A percentile compares a stretch with the other conserved stretches of the same genome.
These are phyloP conservation scores for Potorous gilbertii DNA, from an alignment of 2,797 vertebrate species.

Conservation along the genomic window DNA sequence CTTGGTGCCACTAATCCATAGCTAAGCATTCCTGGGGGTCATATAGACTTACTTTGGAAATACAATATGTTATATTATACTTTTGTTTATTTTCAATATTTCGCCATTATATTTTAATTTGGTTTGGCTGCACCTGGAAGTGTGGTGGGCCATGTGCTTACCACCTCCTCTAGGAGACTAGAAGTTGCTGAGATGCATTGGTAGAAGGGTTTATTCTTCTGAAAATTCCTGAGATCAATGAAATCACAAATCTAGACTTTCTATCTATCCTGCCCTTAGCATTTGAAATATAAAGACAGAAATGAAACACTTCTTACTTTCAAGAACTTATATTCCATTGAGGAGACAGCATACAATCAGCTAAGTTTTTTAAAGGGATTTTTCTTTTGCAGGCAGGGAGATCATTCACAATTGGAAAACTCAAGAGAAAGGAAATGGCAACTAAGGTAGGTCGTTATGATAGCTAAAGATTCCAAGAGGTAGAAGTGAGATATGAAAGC, in stretches of 20 bases:
- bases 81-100: not conserved
- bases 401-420: not conserved
- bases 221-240: not conserved
- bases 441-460: not conserved
- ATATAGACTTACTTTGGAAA: not conserved
- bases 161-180: not conserved
- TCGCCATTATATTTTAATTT: not conserved
- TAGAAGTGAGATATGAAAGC: not conserved
- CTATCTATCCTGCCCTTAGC: not conserved
- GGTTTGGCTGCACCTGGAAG: not conserved
- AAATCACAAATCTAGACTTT: not conserved
- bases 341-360: not conserved
- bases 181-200: not conserved
- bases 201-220: not conserved
- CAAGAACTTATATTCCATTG: not conserved
- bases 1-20: not conserved
- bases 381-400: not conserved
- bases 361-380: not conserved
- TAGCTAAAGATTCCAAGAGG: not conserved
- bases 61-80: not conserved
- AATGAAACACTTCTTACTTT: not conserved
- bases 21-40: not conserved
- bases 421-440: not conserved
- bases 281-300: not conserved
- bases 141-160: not conserved